Conservation (phyloP, 1,140 invertebrate species). For the Drosophila trapezifrons region DNA sequence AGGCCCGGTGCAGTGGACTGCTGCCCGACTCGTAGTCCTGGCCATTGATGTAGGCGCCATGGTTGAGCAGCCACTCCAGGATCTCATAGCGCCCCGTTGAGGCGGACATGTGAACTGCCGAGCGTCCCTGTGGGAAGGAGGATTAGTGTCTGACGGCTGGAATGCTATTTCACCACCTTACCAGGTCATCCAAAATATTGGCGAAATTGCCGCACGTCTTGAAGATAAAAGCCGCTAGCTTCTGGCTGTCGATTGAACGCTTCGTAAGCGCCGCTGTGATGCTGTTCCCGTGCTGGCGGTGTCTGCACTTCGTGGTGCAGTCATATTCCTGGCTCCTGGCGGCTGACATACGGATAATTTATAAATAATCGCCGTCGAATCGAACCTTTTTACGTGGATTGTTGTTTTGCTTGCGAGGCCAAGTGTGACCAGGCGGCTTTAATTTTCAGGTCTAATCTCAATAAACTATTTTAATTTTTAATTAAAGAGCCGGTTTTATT, state of each 20-base stretch:
- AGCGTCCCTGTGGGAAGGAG: slow-evolving; percentile 84
- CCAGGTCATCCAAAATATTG: slow-evolving; percentile 83
- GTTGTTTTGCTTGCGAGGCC: slow-evolving; percentile 23
- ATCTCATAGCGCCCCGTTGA: slow-evolving; percentile 87
- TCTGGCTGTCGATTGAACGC: slow-evolving; percentile 83
- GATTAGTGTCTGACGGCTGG: neutral
- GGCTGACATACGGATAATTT: slow-evolving; percentile 54
- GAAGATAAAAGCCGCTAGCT: slow-evolving; percentile 85
- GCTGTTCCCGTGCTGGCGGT: slow-evolving; percentile 85
- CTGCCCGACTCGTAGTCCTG: slow-evolving; percentile 89
- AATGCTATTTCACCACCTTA: slow-evolving; percentile 18
- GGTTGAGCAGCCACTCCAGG: slow-evolving; percentile 87
- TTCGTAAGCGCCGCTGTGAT: slow-evolving; percentile 86
- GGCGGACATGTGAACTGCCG: slow-evolving; percentile 88
- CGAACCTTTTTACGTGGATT: slow-evolving; percentile 36
- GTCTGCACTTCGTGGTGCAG: slow-evolving; percentile 85
- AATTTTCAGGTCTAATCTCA: too few species aligned
- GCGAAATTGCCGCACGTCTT: slow-evolving; percentile 86
- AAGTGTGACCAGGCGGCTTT: slow-evolving; percentile 19
- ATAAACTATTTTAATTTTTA: neutral
- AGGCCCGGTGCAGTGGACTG: slow-evolving; percentile 88
- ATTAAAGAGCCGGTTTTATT: neutral
- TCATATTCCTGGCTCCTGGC: slow-evolving; percentile 75
- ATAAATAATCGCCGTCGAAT: slow-evolving; percentile 24
- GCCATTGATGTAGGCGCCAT: slow-evolving; percentile 85